A percentile compares a stretch with the other conserved stretches of the same genome.
phyloP scores from a whole-genome alignment of 23 tunicate species.

The Clavelina lepadiformis region DNA sequence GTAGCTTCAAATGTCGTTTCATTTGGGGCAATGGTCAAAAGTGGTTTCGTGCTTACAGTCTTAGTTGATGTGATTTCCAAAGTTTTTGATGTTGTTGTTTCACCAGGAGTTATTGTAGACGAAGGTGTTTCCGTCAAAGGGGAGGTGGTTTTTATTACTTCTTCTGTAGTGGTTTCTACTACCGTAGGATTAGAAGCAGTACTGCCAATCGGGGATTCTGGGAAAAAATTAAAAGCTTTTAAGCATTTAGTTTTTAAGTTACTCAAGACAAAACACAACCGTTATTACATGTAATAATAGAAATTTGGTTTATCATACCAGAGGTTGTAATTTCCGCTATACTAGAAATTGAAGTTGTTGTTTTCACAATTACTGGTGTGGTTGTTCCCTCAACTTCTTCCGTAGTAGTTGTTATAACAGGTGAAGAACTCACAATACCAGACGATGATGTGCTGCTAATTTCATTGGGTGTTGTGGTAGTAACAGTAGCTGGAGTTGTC shows the following conservation, averaged over 20 bases:
- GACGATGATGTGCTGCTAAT: not conserved
- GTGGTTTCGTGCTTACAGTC: slow-evolving; percentile 48
- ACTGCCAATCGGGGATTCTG: too few species aligned
- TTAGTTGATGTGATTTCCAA: slow-evolving; percentile 48
- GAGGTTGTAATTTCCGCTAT: slow-evolving; percentile 15
- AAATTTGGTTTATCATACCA: not conserved
- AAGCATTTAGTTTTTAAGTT: too few species aligned
- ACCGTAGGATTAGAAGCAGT: slow-evolving; percentile 30
- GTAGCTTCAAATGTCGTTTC: not conserved
- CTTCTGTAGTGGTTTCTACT: slow-evolving; percentile 65
- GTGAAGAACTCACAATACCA: slow-evolving; percentile 2
- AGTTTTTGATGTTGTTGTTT: slow-evolving; percentile 2
- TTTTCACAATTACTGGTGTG: slow-evolving; percentile 21
- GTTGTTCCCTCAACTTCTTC: slow-evolving; percentile 35
- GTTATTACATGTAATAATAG: not conserved
- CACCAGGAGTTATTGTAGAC: not conserved
- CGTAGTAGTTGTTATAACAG: slow-evolving; percentile 14
- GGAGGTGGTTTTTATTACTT: slow-evolving; percentile 24
- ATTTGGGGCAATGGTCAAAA: too few species aligned
- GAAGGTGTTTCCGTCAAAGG: slow-evolving; percentile 13
- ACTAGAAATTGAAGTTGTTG: slow-evolving; percentile 12
- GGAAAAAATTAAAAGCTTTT: too few species aligned
- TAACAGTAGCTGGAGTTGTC: slow-evolving; percentile 20
- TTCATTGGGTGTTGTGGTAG: slow-evolving; percentile 8
- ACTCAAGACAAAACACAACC: too few species aligned